These are phyloP conservation scores for Lottia scabra DNA, from an alignment of 2,888 invertebrate species.

Conservation along the genomic window DNA sequence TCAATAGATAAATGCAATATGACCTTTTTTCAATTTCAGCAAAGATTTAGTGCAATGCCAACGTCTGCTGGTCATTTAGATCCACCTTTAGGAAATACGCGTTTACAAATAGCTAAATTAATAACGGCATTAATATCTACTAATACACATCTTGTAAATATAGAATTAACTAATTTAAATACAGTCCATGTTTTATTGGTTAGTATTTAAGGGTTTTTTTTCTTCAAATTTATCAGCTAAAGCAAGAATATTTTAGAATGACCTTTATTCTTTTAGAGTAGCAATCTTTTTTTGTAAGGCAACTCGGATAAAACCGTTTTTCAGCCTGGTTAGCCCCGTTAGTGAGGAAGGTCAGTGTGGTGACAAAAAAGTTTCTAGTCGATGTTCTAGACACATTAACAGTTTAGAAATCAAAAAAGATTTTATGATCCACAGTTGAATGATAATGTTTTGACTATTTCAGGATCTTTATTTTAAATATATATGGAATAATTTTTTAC, in stretches of 20 bases:
- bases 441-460: constrained; percentile 67
- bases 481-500: constrained; percentile 95
- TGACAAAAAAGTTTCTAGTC: too few species aligned
- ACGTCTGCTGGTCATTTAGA: constrained; percentile 80
- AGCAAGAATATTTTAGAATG: too few species aligned
- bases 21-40: constrained; percentile 53
- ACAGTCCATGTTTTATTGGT: constrained; percentile 75
- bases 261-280: too few species aligned
- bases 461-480: constrained; percentile 90
- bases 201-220: constrained; percentile 43
- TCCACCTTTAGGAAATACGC: constrained; percentile 83
- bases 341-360: too few species aligned
- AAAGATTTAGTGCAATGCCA: constrained; percentile 73
- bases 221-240: too few species aligned
- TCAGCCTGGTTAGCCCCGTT: too few species aligned
- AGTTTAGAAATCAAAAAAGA: too few species aligned
- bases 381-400: too few species aligned
- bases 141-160: constrained; percentile 79
- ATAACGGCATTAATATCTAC: constrained; percentile 81
- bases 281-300: too few species aligned
- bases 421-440: too few species aligned
- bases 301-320: too few species aligned
- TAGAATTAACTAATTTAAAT: constrained; percentile 75
- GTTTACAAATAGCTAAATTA: constrained; percentile 84
- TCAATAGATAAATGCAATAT: too few species aligned